These are phyloP conservation scores for Brachypalpus laphriformis DNA, from an alignment of 2,888 invertebrate genomes.

Conservation along the genomic window DNA sequence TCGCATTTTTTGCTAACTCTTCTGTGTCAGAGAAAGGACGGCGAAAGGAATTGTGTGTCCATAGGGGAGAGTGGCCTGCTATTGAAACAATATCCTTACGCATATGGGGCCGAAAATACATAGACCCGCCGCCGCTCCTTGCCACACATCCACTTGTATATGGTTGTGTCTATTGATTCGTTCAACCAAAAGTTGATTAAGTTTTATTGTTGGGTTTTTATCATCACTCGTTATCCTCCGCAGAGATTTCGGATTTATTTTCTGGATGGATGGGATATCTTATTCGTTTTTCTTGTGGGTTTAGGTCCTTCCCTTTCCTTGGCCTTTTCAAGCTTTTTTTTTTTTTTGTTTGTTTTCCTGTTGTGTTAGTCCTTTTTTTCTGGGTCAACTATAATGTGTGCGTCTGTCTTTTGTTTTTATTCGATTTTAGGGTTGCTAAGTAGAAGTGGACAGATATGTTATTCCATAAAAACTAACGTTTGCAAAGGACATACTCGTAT, in stretches of 20 bases:
- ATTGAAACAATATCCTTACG: slow-evolving; percentile 56
- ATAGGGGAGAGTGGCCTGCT: background rate
- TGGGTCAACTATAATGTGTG: slow-evolving; percentile 6
- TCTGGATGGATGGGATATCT: slow-evolving; percentile 56
- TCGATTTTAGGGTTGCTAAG: slow-evolving; percentile 26
- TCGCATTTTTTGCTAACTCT: slow-evolving; percentile 14
- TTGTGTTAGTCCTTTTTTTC: background rate
- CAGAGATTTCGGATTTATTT: slow-evolving; percentile 65
- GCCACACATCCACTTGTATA: background rate
- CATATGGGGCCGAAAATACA: slow-evolving; percentile 27
- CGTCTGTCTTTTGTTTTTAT: background rate
- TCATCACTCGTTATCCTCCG: slow-evolving; percentile 70
- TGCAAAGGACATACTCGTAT: background rate
- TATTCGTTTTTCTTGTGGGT: slow-evolving; percentile 32
- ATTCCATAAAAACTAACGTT: background rate
- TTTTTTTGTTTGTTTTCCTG: background rate
- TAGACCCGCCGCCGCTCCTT: background rate
- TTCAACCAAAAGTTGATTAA: slow-evolving; percentile 71
- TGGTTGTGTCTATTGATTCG: slow-evolving; percentile 59
- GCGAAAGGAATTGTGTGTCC: slow-evolving; percentile 8
- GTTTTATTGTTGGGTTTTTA: slow-evolving; percentile 71
- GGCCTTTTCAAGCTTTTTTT: background rate
- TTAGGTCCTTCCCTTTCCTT: background rate
- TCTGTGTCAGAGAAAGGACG: background rate
- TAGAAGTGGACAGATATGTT: background rate